Conservation (phyloP, 2,888 invertebrate species). For the Uloborus plumipes region DNA sequence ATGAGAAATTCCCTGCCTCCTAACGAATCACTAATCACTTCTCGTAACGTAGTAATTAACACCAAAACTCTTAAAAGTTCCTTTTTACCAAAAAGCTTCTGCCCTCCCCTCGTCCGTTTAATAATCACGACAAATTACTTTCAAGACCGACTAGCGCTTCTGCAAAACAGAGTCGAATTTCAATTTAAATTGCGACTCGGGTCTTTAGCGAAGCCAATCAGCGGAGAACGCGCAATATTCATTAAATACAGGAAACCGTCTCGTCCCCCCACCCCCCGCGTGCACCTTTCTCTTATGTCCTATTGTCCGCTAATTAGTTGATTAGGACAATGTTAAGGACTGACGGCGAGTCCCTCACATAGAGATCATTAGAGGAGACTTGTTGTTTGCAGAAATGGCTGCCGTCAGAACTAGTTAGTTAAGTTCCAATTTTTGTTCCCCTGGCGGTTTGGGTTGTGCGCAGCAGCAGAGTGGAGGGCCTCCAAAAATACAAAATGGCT, state of each 20-base stretch:
- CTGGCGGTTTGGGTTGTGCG: conserved; percentile 6
- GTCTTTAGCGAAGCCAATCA: conserved; percentile 56
- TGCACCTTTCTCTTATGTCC: conserved; percentile 18
- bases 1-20: conserved; percentile 52
- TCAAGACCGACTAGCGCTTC: conserved; percentile 18
- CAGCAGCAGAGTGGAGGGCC: not conserved
- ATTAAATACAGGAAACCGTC: conserved; percentile 30
- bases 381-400: conserved; percentile 6
- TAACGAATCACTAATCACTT: conserved; percentile 62
- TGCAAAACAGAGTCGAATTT: conserved; percentile 54
- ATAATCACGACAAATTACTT: conserved; percentile 55
- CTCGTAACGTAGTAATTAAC: conserved; percentile 57
- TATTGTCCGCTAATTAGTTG: conserved; percentile 63
- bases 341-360: conserved; percentile 23
- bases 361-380: conserved; percentile 42
- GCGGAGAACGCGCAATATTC: conserved; percentile 44
- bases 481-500: no score
- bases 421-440: no score
- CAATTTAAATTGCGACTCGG: conserved; percentile 54
- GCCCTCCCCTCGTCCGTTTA: conserved; percentile 19
- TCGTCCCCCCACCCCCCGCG: not conserved
- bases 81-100: conserved; percentile 29
- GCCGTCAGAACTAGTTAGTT: no score
- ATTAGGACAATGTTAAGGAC: conserved; percentile 61
- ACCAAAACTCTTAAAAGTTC: conserved; percentile 61